These are phyloP conservation scores for Lacerta agilis DNA, from an alignment of 2,797 vertebrate genomes.

Conservation along the genomic window DNA sequence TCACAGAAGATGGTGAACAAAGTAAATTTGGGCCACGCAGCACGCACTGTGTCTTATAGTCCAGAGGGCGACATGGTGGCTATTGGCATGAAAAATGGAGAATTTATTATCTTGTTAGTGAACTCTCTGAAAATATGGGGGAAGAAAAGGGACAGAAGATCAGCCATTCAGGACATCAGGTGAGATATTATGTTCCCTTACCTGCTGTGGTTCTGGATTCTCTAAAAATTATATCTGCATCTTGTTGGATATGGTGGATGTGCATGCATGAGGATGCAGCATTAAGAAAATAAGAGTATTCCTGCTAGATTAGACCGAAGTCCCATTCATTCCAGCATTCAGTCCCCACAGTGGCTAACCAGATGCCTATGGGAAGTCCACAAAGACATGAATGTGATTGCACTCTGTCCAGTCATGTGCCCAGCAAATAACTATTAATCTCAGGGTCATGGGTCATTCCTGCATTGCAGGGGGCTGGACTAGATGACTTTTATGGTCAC, in stretches of 20 bases:
- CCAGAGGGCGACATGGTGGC: slow-evolving; percentile 94
- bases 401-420: no score
- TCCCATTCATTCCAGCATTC: no score
- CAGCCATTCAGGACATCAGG: slow-evolving; percentile 92
- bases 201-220: not conserved
- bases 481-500: no score
- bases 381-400: no score
- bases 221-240: not conserved
- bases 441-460: no score
- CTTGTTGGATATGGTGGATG: not conserved
- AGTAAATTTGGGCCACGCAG: slow-evolving; percentile 90
- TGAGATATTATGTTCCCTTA: slow-evolving; percentile 57
- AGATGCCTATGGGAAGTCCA: no score
- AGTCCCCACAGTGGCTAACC: no score
- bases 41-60: slow-evolving; percentile 90
- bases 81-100: slow-evolving; percentile 95
- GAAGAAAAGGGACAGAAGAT: slow-evolving; percentile 93
- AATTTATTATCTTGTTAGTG: slow-evolving; percentile 92
- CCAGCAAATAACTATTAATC: no score
- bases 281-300: no score
- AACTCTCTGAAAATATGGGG: slow-evolving; percentile 95
- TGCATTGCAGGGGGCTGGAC: no score
- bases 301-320: no score
- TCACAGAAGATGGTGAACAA: slow-evolving; percentile 97
- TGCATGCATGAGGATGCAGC: not conserved